Conservation (phyloP, 2,797 vertebrate species). For the Bradypus variegatus region DNA sequence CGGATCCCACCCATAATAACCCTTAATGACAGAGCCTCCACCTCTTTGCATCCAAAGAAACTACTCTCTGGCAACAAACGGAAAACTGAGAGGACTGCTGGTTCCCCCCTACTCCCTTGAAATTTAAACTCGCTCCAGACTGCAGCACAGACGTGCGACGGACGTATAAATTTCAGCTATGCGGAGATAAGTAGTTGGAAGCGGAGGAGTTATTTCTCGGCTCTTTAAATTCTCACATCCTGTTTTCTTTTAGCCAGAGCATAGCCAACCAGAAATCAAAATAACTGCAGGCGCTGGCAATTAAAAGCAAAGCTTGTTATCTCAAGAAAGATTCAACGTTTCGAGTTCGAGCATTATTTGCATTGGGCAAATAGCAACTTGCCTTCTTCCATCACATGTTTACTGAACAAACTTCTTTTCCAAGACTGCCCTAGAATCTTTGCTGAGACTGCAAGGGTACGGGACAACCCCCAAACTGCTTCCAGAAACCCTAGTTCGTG, state of each 20-base stretch:
- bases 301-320: background rate
- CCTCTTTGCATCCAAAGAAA: background rate
- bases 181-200: background rate
- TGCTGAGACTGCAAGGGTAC: background rate
- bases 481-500: background rate
- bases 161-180: background rate
- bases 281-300: background rate
- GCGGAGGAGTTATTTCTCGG: background rate
- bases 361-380: background rate
- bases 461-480: background rate
- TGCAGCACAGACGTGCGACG: background rate
- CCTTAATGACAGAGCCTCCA: background rate
- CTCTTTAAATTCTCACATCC: background rate
- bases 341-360: background rate
- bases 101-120: too few relatives aligned
- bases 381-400: background rate
- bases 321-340: background rate
- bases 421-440: background rate
- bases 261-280: background rate
- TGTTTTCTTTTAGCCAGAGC: background rate
- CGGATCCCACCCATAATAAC: constrained; percentile 42
- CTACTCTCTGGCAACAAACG: background rate
- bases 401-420: background rate
- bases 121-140: background rate
- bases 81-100: background rate